phyloP scores from a whole-genome alignment of 2,113 vertebrate species.

The Anolis carolinensis region DNA sequence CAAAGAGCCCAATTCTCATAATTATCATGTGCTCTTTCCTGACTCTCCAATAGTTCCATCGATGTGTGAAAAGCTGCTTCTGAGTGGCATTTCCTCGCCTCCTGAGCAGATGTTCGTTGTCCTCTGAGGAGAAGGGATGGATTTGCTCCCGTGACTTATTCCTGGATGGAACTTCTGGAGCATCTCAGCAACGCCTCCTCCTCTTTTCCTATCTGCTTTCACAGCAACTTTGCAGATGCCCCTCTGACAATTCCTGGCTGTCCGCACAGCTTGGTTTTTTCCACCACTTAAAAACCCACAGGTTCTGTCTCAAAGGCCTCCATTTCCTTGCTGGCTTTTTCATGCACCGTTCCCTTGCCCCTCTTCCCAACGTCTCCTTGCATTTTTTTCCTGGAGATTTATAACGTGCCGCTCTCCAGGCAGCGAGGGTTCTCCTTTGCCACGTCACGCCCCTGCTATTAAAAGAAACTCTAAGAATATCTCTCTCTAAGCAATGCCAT shows the following conservation, averaged over 20 bases:
- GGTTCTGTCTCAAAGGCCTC: constrained; percentile 7
- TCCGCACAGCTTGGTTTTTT: constrained; percentile 61
- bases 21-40: background rate
- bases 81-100: background rate
- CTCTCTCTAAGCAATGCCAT: constrained; percentile 4
- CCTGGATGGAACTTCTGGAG: constrained; percentile 67
- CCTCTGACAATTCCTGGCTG: constrained; percentile 52
- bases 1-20: too few species aligned
- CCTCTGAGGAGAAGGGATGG: constrained; percentile 40
- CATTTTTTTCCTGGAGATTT: constrained; percentile 42
- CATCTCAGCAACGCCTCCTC: constrained; percentile 58
- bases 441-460: constrained; percentile 15
- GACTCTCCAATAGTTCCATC: too few species aligned
- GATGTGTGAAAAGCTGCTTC: background rate
- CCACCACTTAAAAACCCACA: constrained; percentile 57
- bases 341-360: constrained; percentile 25
- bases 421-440: constrained; percentile 22
- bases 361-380: background rate
- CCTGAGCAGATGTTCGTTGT: constrained; percentile 67
- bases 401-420: constrained; percentile 32
- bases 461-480: constrained; percentile 45
- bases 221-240: constrained; percentile 56
- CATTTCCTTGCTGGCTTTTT: constrained; percentile 1
- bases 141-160: constrained; percentile 55
- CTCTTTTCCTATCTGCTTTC: constrained; percentile 61